These are phyloP conservation scores for Eupithecia dodoneata DNA, from an alignment of 2,888 invertebrate species.

Conservation along the genomic window DNA sequence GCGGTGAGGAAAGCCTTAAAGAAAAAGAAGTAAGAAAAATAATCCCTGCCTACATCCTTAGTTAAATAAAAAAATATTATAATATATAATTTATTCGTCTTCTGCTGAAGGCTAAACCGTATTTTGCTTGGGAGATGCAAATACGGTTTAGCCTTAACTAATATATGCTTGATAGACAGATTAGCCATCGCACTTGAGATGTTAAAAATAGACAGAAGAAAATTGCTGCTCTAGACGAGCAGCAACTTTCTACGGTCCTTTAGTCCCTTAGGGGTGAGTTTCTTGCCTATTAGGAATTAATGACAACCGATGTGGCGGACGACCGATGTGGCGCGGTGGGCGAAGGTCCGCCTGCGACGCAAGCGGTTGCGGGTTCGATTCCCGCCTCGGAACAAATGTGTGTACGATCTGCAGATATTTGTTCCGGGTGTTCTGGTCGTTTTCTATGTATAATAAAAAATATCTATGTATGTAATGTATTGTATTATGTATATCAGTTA, in stretches of 20 bases:
- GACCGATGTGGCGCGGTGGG: too few species aligned
- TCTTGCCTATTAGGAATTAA: not conserved
- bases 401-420: too few species aligned
- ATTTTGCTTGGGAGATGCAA: too few species aligned
- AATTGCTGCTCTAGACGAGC: not conserved
- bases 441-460: too few species aligned
- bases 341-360: too few species aligned
- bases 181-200: not conserved
- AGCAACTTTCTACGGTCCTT: not conserved
- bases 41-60: not conserved
- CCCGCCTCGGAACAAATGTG: too few species aligned
- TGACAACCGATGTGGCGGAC: too few species aligned
- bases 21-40: conserved; percentile 32
- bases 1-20: conserved; percentile 48
- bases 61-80: not conserved
- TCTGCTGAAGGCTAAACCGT: too few species aligned
- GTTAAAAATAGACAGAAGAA: not conserved
- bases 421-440: too few species aligned
- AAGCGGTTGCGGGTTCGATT: too few species aligned
- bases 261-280: not conserved
- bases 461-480: too few species aligned
- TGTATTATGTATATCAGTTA: too few species aligned
- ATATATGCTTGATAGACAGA: not conserved
- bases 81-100: not conserved
- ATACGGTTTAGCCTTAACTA: not conserved